These are phyloP conservation scores for Carpatolechia fugitivella DNA, from an alignment of 2,888 invertebrate species.

Conservation along the genomic window DNA sequence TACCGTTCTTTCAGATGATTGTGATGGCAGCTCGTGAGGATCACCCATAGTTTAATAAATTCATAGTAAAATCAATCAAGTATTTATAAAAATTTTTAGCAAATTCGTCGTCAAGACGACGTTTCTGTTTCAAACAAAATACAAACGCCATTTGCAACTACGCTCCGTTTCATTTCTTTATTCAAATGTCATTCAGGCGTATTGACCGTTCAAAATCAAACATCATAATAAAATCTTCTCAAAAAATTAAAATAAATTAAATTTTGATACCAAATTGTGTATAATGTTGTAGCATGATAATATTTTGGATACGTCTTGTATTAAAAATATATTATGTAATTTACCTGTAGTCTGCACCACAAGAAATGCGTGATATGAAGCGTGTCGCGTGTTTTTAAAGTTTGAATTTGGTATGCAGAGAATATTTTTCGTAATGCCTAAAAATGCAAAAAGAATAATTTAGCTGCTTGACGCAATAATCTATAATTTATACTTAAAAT, in stretches of 20 bases:
- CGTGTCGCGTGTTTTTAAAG: background rate
- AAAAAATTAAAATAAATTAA: too few relatives aligned
- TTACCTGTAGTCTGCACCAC: too few relatives aligned
- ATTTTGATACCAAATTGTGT: too few relatives aligned
- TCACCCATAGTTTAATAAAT: slow-evolving; percentile 74
- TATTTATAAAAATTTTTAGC: slow-evolving; percentile 51
- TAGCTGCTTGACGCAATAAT: too few relatives aligned
- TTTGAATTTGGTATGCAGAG: background rate
- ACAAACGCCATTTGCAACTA: slow-evolving; percentile 48
- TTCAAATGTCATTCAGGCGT: too few relatives aligned
- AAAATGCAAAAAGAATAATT: too few relatives aligned
- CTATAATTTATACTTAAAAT: too few relatives aligned
- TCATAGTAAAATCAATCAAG: slow-evolving; percentile 63
- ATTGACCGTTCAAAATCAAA: too few relatives aligned
- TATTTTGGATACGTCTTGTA: too few relatives aligned
- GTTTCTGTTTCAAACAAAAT: slow-evolving; percentile 63
- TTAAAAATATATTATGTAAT: too few relatives aligned
- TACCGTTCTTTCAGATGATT: slow-evolving; percentile 62
- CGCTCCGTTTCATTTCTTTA: slow-evolving; percentile 33
- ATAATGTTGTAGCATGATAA: too few relatives aligned
- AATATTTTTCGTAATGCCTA: background rate
- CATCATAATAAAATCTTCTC: too few relatives aligned
- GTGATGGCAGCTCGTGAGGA: slow-evolving; percentile 47
- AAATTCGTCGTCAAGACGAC: slow-evolving; percentile 74
- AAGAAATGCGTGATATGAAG: background rate